Evolutionary conservation across 2,797 vertebrate genomes (phyloP).

Genomic region (Eulemur coronatus): DNA sequence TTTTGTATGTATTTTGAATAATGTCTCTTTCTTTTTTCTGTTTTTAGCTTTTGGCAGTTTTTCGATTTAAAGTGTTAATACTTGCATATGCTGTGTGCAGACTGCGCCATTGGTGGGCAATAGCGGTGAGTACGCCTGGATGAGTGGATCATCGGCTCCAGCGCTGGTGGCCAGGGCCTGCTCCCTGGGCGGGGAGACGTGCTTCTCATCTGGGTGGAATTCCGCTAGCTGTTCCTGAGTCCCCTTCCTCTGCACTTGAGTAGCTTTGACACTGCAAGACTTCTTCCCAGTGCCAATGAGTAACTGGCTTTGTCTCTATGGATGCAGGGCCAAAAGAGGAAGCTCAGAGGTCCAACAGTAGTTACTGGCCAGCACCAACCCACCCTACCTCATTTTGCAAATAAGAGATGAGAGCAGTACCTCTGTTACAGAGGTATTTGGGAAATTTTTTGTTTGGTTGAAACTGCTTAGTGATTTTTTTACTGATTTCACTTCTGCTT

Average conservation of each 20-base stretch:
- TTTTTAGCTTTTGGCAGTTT: conserved; percentile 92
- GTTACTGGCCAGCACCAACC: neutral
- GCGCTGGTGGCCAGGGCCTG: neutral
- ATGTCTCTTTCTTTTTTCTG: neutral
- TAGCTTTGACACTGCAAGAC: neutral
- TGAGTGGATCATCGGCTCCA: accelerated
- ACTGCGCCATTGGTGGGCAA: conserved; percentile 97
- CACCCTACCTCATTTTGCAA: neutral
- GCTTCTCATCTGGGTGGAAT: neutral
- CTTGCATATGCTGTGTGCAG: conserved; percentile 95
- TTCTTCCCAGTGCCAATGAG: neutral
- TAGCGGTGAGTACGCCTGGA: conserved; percentile 89
- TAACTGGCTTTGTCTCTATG: neutral
- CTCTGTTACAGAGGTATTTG: neutral
- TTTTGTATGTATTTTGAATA: neutral
- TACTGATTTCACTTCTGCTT: neutral
- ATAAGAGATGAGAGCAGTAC: neutral
- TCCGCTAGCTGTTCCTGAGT: neutral
- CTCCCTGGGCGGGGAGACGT: neutral
- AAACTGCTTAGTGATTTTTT: neutral
- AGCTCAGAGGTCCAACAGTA: neutral
- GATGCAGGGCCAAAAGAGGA: neutral
- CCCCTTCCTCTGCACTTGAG: neutral
- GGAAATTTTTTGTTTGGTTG: neutral
- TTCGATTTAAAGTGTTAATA: conserved; percentile 94